These are phyloP conservation scores for Neotoxoptera formosana DNA, from an alignment of 1,140 invertebrate genomes.

Conservation along the genomic window DNA sequence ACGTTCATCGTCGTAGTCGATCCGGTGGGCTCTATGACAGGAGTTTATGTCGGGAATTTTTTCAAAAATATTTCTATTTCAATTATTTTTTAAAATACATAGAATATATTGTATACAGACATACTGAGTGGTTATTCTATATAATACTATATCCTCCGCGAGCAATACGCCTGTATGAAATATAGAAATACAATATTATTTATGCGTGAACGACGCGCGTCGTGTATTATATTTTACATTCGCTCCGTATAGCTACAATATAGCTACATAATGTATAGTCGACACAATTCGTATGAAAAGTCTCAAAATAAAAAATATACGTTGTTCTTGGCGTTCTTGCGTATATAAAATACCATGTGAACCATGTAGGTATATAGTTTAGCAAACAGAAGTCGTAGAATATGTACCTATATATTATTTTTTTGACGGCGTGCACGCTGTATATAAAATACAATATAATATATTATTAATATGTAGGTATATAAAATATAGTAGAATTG, in stretches of 20 bases:
- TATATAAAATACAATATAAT: not conserved
- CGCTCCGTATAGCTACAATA: not conserved
- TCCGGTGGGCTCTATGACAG: not conserved
- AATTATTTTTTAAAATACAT: not conserved
- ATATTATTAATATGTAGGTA: not conserved
- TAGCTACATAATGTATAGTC: not conserved
- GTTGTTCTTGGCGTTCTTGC: no score
- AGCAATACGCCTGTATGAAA: not conserved
- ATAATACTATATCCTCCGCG: not conserved
- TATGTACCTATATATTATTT: not conserved
- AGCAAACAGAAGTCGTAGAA: not conserved
- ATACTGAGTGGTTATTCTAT: not conserved
- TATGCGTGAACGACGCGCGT: not conserved
- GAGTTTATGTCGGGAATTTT: not conserved
- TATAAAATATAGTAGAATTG: not conserved
- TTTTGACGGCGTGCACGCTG: not conserved
- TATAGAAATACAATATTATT: not conserved
- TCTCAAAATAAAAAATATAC: not conserved
- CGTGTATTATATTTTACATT: not conserved
- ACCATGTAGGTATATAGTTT: not conserved
- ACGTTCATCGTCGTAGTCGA: slow-evolving; percentile 13
- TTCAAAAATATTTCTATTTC: no score
- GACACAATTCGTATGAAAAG: not conserved
- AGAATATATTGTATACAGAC: not conserved
- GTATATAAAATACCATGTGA: not conserved